phyloP scores from a whole-genome alignment of 2,113 vertebrate species.

The Callospermophilus lateralis region DNA sequence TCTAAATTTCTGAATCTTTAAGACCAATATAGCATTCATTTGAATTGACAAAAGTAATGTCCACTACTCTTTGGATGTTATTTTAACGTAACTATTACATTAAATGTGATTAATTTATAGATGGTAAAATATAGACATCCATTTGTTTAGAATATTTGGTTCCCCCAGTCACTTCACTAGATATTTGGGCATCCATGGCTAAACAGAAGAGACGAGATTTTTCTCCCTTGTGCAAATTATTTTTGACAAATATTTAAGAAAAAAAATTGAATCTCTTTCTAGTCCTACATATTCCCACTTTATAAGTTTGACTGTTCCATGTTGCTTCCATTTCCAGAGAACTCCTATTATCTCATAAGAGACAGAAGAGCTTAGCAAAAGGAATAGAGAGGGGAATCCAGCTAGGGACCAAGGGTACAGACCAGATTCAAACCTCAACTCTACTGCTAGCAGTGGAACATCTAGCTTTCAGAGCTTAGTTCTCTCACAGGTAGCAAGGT shows the following conservation, averaged over 20 bases:
- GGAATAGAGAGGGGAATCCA: not conserved
- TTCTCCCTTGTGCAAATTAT: not conserved
- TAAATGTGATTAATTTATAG: not conserved
- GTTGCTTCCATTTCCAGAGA: not conserved
- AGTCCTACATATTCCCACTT: not conserved
- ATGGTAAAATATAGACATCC: not conserved
- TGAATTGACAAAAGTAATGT: conserved; percentile 20
- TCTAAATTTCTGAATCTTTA: conserved; percentile 54
- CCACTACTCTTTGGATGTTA: not conserved
- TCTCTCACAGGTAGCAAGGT: not conserved
- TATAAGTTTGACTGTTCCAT: not conserved
- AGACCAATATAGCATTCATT: not conserved
- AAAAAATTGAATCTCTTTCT: not conserved
- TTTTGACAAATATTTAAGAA: not conserved
- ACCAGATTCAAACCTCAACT: not conserved
- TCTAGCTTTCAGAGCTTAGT: not conserved
- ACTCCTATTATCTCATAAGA: not conserved
- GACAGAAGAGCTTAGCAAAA: not conserved
- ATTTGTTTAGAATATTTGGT: conserved; percentile 41
- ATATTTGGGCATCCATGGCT: not conserved
- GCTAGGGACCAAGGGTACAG: not conserved
- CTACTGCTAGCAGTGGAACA: not conserved
- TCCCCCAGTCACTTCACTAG: not conserved
- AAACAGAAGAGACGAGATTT: not conserved
- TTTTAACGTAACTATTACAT: not conserved